phyloP scores from a whole-genome alignment of 2,797 vertebrate species.

The Pipistrellus pygmaeus region DNA sequence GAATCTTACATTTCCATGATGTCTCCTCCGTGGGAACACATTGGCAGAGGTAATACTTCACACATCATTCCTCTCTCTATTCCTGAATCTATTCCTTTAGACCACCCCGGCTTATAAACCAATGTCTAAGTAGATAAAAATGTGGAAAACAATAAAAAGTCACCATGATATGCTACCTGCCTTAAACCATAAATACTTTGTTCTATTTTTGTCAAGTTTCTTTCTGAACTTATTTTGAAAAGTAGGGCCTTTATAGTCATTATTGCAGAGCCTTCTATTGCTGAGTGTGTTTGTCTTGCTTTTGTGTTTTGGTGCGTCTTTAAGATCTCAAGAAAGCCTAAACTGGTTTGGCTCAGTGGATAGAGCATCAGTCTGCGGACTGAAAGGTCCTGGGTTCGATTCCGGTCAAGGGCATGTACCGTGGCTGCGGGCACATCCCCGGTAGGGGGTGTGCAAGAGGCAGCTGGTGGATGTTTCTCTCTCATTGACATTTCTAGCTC shows the following conservation, averaged over 20 bases:
- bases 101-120: background rate
- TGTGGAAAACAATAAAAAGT: slow-evolving; percentile 38
- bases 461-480: too few species aligned
- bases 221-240: slow-evolving; percentile 33
- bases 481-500: too few species aligned
- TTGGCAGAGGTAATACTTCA: background rate
- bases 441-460: too few species aligned
- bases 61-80: background rate
- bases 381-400: too few species aligned
- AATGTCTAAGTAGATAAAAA: background rate
- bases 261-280: background rate
- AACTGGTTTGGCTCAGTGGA: too few species aligned
- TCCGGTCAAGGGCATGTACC: too few species aligned
- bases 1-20: background rate
- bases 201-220: background rate
- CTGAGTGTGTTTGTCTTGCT: background rate
- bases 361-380: too few species aligned
- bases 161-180: background rate
- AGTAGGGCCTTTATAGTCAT: background rate
- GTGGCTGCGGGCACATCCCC: too few species aligned
- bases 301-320: background rate
- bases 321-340: slow-evolving; percentile 28
- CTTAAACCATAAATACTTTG: background rate
- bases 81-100: slow-evolving; percentile 23
- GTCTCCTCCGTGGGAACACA: background rate